Evolutionary conservation across 1,140 invertebrate species (phyloP), one percentile per base, ranked within the genome.

Genomic region (Drosophila sucinea): DNA sequence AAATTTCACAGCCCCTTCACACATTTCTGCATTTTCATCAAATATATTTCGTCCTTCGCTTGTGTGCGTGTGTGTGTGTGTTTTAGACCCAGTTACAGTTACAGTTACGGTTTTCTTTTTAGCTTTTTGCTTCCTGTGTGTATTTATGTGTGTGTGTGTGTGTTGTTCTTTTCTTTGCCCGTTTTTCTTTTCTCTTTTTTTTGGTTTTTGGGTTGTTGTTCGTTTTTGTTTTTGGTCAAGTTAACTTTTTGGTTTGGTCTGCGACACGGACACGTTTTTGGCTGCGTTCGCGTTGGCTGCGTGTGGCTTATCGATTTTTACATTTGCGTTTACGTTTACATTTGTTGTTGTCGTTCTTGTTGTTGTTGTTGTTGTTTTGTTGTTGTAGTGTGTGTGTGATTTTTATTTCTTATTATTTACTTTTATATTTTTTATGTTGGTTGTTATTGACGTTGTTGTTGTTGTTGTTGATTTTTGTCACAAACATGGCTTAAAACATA

Each of bases 251-350:
- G 44, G 44, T 51, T 51, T 51, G 69, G 56, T 58, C 41, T 76
- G 72, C 56, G 76, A 83, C 81, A 83, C 77, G 81, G 82, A 79
- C 82, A 85, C 82, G 82, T 81, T 77, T 82, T 77, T 51, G 44
- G 83, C 82, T 84, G 77, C 77, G 83, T 87, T 86, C 74, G 79
- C 83, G 77, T 77, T 86, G 79, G 79, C 84, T 87, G 83, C 84
- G 84, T 89, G 80, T 87, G 84, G 83, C 81, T 89, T 87, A 87
- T 87, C 84, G 83, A 87, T 87, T 87, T 87, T 87, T 87, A 87
- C 85, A 87, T 87, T 87, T 79, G 79, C 84, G 83, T 86, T 87
- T 82, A 81, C 82, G 83, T 86, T 85, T 77, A 74, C 80, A 80
- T 87, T 87, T 74, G 70, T 76, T 70, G 76, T 72, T 85, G 75